A percentile compares a stretch with the other conserved stretches of the same genome.
These are phyloP conservation scores for Amaurobius ferox DNA, from an alignment of 2,888 invertebrate genomes.

Conservation along the genomic window DNA sequence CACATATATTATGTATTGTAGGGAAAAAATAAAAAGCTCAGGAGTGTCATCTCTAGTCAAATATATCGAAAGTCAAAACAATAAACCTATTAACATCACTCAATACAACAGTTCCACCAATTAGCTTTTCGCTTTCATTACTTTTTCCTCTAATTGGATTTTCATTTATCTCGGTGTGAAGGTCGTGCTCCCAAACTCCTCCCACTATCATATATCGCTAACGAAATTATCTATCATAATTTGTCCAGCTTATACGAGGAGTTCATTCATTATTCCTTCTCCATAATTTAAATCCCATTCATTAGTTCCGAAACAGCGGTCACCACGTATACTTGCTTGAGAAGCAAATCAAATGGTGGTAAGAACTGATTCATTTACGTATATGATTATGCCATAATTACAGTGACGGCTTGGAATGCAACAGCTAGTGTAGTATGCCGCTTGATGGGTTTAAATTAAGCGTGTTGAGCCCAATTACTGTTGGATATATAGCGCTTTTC, in stretches of 20 bases:
- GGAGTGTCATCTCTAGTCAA: too few species aligned
- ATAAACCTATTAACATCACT: too few species aligned
- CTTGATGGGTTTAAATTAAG: slow-evolving; percentile 11
- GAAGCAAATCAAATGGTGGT: slow-evolving; percentile 2
- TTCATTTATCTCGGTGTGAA: slow-evolving; percentile 3
- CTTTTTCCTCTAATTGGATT: not conserved
- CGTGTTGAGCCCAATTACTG: not conserved
- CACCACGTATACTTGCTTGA: not conserved
- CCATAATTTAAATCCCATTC: not conserved
- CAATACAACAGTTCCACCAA: too few species aligned
- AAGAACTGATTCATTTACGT: slow-evolving; percentile 10
- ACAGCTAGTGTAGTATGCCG: not conserved
- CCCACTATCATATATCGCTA: not conserved
- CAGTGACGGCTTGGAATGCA: slow-evolving; percentile 9
- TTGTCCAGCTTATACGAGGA: not conserved
- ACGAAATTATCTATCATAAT: slow-evolving; percentile 12
- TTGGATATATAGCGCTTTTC: not conserved
- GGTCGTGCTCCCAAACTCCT: not conserved
- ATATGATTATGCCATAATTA: slow-evolving; percentile 12
- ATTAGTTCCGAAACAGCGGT: not conserved
- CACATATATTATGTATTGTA: too few species aligned
- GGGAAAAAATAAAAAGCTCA: too few species aligned
- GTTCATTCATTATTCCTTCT: not conserved
- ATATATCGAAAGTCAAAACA: too few species aligned
- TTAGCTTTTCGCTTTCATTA: not conserved